Base-by-base conservation (phyloP, 2,797 vertebrate species). In the Halcyon badia region DNA sequence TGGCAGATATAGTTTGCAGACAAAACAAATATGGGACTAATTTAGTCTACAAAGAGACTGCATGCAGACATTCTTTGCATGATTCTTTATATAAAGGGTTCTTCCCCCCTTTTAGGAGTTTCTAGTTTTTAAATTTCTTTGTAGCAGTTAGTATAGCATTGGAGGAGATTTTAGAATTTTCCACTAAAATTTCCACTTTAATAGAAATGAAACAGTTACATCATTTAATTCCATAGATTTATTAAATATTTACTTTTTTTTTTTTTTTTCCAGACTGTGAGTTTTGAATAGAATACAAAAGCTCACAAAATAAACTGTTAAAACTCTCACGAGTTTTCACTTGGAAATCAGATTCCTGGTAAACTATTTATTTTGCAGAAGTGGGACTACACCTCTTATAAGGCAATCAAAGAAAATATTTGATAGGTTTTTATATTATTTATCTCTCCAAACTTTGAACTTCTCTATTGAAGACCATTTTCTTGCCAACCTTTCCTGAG, bases 101-200 rank as follows among this genome's bases (percentile, higher is more conserved):
- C 56, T 92, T 94, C 51, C 31, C 64, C 12, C 2, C 37, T 60
- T 80, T 33, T 42, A 66, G 11, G 31, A 48, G 18, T 65, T 86
- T 94, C 39, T 88, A 12, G 57, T 91, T 93, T 87, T 48, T 60
- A 86, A 31, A 78, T 83, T 89, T 78, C 39, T 64, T 80, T 54
- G 25, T 35, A 14, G 62, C 19, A 60, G 12, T 78, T 65, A 12
- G 17, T 31, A 28, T 11, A 79, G 4, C n/a, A 61, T 28, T 48
- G 56, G 28, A 49, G 18, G 7, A 75, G 19, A 28, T 80, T 80
- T 85, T 90, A 20, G 35, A 85, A 35, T 88, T 83, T 75, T 84
- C 37, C 14, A n/a, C 66, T 69, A 56, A 44, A 80, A 77, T 66
- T 79, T 82, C 68, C 21, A 39, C 8, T 85, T 61, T 8, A 52